Evolutionary conservation across 1,140 invertebrate genomes (phyloP), one percentile per base, ranked within the genome.

Genomic region (Dolichoris vasculosae): DNA sequence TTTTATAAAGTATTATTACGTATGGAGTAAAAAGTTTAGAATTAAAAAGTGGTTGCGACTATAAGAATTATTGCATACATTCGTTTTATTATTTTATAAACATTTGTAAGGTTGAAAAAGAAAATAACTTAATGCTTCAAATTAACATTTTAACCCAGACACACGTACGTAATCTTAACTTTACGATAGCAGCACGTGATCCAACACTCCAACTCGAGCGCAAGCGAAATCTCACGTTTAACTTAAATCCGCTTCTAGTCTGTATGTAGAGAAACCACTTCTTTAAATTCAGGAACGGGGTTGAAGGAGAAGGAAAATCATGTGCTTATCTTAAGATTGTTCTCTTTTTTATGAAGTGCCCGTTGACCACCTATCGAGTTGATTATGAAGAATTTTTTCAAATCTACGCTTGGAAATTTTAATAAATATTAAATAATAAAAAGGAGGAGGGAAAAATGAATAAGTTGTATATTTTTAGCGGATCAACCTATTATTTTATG

Each of bases 161-260:
- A 46, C 20, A 48, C 64, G 48, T 71, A 48, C 64, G 35, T 82
- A 73, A 73, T 82, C 64, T 43, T 82, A 55, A 55, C 40, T 51
- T 82, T 35, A 43, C 13, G 67, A 82, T 38, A 67, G 32, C 46
- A 51, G 55, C 35, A 67, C 26, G 20, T 55, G 32, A 15, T 63
- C 17, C 8, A n/a, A n/a, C n/a, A 38, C 79, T 43, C 64, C 51
- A 32, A 35, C 17, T 30, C 71, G 38, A 82, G 64, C 46, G 43
- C 11, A n/a, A 15, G 67, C 67, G 17, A 82, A 69, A 82, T 46
- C 67, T 71, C 64, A 82, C 67, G 80, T 82, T 30, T 48, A 32
- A 48, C 80, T 82, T 82, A 71, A 82, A 82, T 82, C 32, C 80
- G 46, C 67, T 82, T 71, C 48, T 46, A n/a, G 67, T 30, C 8